These are phyloP conservation scores for Onthophagus sagittarius DNA, from an alignment of 2,888 invertebrate species.

Conservation along the genomic window DNA sequence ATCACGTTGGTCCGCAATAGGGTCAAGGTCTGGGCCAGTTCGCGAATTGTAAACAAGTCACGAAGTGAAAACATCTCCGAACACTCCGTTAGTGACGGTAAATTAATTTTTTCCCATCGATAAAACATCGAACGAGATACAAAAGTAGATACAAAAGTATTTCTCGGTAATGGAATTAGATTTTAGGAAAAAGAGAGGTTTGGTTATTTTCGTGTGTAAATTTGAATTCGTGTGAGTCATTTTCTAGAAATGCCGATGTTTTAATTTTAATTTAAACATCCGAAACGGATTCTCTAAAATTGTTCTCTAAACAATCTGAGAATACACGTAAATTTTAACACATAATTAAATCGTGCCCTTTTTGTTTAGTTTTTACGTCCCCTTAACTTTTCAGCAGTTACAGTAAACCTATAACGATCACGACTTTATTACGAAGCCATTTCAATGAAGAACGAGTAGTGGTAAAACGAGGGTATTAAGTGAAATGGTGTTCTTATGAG, in stretches of 20 bases:
- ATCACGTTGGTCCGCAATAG: not conserved
- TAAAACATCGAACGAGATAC: not conserved
- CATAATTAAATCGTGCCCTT: not conserved
- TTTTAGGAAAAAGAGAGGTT: not conserved
- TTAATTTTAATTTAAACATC: not conserved
- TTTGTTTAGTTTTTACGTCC: not conserved
- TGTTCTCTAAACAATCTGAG: too few species aligned
- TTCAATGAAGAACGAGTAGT: not conserved
- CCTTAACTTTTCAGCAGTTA: not conserved
- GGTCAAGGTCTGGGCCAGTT: not conserved
- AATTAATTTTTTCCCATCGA: not conserved
- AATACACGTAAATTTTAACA: not conserved
- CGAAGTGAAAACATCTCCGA: not conserved
- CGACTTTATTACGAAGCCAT: not conserved
- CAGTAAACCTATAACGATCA: not conserved
- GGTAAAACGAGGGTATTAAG: not conserved
- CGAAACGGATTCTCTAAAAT: not conserved
- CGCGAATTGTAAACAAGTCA: not conserved
- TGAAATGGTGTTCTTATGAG: not conserved
- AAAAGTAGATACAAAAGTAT: not conserved
- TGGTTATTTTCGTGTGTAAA: not conserved
- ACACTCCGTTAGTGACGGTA: not conserved
- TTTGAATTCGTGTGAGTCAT: not conserved
- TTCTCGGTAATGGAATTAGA: not conserved
- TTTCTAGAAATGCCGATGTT: not conserved